Evolutionary conservation across 2,888 invertebrate genomes (phyloP).

Genomic region (Pyrocoelia pectoralis): DNA sequence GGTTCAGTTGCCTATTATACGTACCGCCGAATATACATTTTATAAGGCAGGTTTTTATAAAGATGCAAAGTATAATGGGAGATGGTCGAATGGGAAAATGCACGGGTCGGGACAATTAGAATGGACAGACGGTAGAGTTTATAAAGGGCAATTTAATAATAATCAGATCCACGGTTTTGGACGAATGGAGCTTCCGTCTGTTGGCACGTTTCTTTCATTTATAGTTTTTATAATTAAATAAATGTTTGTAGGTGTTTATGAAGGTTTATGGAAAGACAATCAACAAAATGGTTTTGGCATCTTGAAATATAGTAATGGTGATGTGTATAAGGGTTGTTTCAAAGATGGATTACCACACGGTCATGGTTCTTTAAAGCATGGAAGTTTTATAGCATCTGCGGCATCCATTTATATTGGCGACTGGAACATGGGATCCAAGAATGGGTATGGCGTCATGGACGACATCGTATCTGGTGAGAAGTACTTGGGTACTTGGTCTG

Average conservation of each 20-base stretch:
- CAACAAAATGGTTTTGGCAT: constrained; percentile 83
- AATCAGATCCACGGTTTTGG: constrained; percentile 78
- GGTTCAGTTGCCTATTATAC: constrained; percentile 73
- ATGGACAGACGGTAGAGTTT: constrained; percentile 82
- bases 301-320: constrained; percentile 78
- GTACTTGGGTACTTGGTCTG: constrained; percentile 89
- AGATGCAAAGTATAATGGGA: constrained; percentile 80
- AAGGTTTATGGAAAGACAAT: constrained; percentile 84
- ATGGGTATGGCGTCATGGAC: constrained; percentile 90
- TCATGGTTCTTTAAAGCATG: constrained; percentile 83
- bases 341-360: constrained; percentile 85
- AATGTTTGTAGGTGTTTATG: constrained; percentile 68
- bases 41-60: constrained; percentile 75
- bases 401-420: constrained; percentile 90
- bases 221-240: not conserved
- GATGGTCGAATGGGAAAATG: constrained; percentile 84
- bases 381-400: constrained; percentile 76
- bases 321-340: constrained; percentile 87
- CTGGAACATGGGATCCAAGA: constrained; percentile 78
- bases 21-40: constrained; percentile 78
- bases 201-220: constrained; percentile 58
- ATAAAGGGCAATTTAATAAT: constrained; percentile 81
- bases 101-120: constrained; percentile 84
- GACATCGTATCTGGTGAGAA: constrained; percentile 87
- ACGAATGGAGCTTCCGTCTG: constrained; percentile 70